Conservation (phyloP, 1,140 invertebrate genomes). For the Gryllus bimaculatus region DNA sequence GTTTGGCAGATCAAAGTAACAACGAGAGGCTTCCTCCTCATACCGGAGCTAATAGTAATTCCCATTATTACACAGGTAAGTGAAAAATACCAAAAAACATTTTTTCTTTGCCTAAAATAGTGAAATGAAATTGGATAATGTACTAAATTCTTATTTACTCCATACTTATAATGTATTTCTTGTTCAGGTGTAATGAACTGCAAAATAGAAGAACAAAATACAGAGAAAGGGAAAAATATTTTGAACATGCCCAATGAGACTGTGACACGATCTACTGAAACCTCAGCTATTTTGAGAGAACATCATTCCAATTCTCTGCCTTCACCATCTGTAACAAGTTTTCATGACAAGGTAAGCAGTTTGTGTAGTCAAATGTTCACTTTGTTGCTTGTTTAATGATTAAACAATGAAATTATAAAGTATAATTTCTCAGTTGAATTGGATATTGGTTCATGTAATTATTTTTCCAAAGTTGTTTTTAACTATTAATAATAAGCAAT, state of each 20-base stretch:
- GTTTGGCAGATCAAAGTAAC: not conserved
- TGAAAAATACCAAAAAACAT: not conserved
- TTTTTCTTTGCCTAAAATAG: not conserved
- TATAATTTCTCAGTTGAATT: no score
- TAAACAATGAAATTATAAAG: no score
- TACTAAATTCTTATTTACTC: not conserved
- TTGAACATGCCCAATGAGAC: not conserved
- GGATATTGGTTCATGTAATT: not conserved
- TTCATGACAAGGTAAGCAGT: not conserved
- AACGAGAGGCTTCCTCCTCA: not conserved
- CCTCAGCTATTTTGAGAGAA: not conserved
- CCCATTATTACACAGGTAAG: not conserved
- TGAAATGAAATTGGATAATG: not conserved
- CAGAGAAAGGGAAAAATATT: not conserved
- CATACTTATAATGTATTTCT: not conserved
- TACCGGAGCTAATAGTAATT: not conserved
- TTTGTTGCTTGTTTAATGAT: no score
- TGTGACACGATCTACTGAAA: not conserved
- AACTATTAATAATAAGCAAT: not conserved
- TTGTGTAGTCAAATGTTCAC: no score
- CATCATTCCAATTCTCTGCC: not conserved
- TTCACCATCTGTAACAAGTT: not conserved
- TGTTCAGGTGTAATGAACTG: not conserved
- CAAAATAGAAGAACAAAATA: not conserved
- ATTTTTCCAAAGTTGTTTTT: not conserved